Evolutionary conservation across 2,888 invertebrate species (phyloP).

Genomic region (Antheraea yamamai): DNA sequence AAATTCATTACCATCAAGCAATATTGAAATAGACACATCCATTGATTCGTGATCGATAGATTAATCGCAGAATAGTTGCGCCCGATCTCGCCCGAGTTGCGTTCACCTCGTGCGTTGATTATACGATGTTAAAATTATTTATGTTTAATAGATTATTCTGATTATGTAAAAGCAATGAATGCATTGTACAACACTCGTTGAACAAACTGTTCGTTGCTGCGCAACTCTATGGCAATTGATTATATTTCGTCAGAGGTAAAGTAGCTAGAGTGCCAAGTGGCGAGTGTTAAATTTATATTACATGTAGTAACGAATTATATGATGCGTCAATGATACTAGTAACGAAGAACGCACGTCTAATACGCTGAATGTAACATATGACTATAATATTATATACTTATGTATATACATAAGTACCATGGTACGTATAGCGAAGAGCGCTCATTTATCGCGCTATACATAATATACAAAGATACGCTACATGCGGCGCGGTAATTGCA

Average conservation of each 20-base stretch:
- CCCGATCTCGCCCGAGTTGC: constrained; percentile 17
- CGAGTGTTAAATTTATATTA: not conserved
- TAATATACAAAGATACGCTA: not conserved
- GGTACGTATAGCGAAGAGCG: not conserved
- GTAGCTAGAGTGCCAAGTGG: not conserved
- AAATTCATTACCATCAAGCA: not conserved
- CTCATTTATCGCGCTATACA: not conserved
- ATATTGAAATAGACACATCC: constrained; percentile 15
- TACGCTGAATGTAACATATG: not conserved
- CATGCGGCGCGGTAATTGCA: not conserved
- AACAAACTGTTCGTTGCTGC: constrained; percentile 1
- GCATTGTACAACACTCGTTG: constrained; percentile 5
- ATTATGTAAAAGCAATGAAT: constrained; percentile 10
- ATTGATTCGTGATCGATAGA: constrained; percentile 10
- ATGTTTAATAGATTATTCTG: constrained; percentile 11
- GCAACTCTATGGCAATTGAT: constrained; percentile 5
- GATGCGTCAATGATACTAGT: not conserved
- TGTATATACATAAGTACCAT: not conserved
- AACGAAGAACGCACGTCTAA: not conserved
- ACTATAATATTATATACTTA: not conserved
- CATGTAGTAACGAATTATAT: not conserved
- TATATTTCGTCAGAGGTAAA: not conserved
- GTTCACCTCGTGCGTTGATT: constrained; percentile 22
- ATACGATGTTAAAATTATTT: constrained; percentile 15
- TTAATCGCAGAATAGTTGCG: constrained; percentile 28